Evolutionary conservation across 2,797 vertebrate genomes (phyloP).

Genomic region (Notamacropus eugenii): DNA sequence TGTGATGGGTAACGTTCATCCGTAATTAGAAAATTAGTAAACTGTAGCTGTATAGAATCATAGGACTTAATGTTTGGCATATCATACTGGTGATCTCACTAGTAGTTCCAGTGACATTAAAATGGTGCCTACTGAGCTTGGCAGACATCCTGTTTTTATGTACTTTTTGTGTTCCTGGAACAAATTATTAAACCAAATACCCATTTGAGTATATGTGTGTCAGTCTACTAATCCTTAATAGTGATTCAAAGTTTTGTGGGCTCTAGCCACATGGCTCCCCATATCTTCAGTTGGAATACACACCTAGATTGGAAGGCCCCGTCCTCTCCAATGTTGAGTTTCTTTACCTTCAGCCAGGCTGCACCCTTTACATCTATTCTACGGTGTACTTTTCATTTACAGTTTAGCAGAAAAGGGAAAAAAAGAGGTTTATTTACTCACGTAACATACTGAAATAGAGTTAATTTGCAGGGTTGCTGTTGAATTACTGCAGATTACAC

Average conservation of each 20-base stretch:
- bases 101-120: neutral
- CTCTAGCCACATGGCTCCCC: neutral
- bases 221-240: neutral
- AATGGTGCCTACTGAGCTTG: conserved; percentile 13
- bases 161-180: neutral
- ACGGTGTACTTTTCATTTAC: conserved; percentile 48
- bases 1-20: neutral
- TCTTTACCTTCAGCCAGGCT: neutral
- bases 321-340: neutral
- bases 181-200: neutral
- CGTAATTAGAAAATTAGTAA: conserved; percentile 35
- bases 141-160: neutral
- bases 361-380: neutral
- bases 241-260: neutral
- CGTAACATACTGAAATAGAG: conserved; percentile 74
- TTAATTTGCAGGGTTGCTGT: conserved; percentile 75
- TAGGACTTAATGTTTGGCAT: conserved; percentile 9
- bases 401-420: conserved; percentile 13
- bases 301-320: neutral
- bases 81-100: conserved; percentile 41
- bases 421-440: conserved; percentile 78
- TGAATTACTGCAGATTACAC: conserved; percentile 80
- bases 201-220: neutral
- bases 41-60: neutral
- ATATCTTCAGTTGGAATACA: neutral